Base-by-base conservation (phyloP, 2,888 invertebrate species). In the Microdon myrmicae region DNA sequence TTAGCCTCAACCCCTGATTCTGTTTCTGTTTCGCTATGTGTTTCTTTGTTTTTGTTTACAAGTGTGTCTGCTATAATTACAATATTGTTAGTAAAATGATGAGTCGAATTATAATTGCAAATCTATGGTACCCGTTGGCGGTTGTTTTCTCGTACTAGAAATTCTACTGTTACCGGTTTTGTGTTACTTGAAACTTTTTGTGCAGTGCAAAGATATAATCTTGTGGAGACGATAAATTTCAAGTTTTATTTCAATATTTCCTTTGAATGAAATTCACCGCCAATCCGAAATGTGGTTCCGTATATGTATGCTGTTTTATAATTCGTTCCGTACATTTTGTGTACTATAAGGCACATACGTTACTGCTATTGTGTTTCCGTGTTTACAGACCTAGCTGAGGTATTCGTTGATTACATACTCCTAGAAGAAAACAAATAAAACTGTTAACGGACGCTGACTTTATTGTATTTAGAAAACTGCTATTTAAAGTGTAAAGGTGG, bases 281-380 rank as follows among this genome's bases (percentile, higher is more conserved):
- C 16, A 31, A 35, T 41, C 34, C 39, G 9, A 31, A 26, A 47
- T 60, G 53, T 47, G 45, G 59, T 25, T 54, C 37, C 28, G 20
- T 34, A 47, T 37, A 31, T 37, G 45, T 31, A 26, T 13, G 12
- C 26, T 35, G 16, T 35, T 29, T 41, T 31, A 13, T 22, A 19
- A 12, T 53, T 59, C 39, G 41, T 54, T 41, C 45, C 26, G 22
- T 19, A 41, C 54, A 60, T 60, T 34, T 37, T 49, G 43, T 20
- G 19, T 23, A 19, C 12, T 43, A 14, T 4, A 43, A 43, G 31
- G 43, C 22, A 29, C 41, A 14, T 22, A n/a, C n/a, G n/a, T n/a
- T n/a, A n/a, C n/a, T n/a, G n/a, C n/a, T n/a, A n/a, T n/a, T n/a
- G n/a, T n/a, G n/a, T n/a, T n/a, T n/a, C n/a, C n/a, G n/a, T n/a